Evolutionary conservation across 2,888 invertebrate genomes (phyloP), one percentile per base, ranked within the genome.

Genomic region (Zaprionus obscuricornis): DNA sequence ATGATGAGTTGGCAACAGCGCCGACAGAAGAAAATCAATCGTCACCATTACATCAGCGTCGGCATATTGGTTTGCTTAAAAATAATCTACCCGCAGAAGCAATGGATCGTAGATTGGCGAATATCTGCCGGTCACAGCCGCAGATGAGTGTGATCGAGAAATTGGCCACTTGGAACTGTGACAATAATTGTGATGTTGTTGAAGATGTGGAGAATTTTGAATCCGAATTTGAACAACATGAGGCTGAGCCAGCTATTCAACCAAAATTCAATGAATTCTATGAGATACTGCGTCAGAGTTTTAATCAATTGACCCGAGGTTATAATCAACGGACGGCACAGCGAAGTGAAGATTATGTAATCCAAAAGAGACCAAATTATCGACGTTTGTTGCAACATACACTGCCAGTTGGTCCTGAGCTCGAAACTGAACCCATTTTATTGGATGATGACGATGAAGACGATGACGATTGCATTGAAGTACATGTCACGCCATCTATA

Each of bases 151-250:
- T 85, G 3, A 67, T 58, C 1, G 89, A 90, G 22, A 89, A 90
- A 55, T 67, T 89, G 0, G 62, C 65, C 0, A 60, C 52, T 1
- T 90, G 90, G 90, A 65, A 83, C 3, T 85, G 79, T 51, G 72
- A 74, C 2, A 52, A 20, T 1, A 87, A 86, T n/a, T 74, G 85
- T 2, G 88, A 88, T 24, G 88, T 85, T 40, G 86, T 89, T 1
- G 90, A 90, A 22, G 90, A 89, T 63, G 88, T 89, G 1, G 81
- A 82, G 13, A 77, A 70, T 2, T 89, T 90, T 29, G 89, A 88
- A 26, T 68, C 75, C 0, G 65, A 62, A 5, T 89, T 89, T 10
- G 71, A 79, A 14, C 66, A 75, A 5, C 65, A 75, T 0, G 89
- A 89, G 67, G 60, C 75, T 1, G 26, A 51, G 1, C 40, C 46